phyloP scores from a whole-genome alignment of 2,888 invertebrate species.

The Luperina testacea region DNA sequence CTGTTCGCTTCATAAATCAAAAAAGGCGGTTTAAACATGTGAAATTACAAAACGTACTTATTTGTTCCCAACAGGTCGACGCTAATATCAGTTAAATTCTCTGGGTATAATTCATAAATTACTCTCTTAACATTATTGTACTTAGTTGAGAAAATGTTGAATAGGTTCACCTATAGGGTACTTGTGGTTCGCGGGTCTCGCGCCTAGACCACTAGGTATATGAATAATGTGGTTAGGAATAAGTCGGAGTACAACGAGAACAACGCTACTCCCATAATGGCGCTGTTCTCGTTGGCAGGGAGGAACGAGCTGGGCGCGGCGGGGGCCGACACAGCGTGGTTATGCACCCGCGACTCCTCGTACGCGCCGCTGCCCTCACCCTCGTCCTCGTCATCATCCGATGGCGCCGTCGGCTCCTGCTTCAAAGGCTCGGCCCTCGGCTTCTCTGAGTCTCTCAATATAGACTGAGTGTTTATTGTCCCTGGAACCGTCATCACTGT shows the following conservation, averaged over 20 bases:
- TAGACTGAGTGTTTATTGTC: constrained; percentile 57
- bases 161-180: constrained; percentile 46
- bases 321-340: constrained; percentile 80
- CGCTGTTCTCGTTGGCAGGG: constrained; percentile 81
- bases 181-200: constrained; percentile 36
- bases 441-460: constrained; percentile 60
- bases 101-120: constrained; percentile 69
- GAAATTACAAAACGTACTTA: constrained; percentile 69
- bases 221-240: constrained; percentile 54
- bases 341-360: constrained; percentile 76
- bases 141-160: constrained; percentile 58
- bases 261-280: constrained; percentile 40
- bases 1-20: constrained; percentile 44
- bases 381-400: constrained; percentile 87
- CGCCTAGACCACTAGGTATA: constrained; percentile 68
- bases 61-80: constrained; percentile 83
- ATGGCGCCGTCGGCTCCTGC: constrained; percentile 81
- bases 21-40: constrained; percentile 46
- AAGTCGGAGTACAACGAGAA: constrained; percentile 41
- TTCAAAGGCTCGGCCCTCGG: constrained; percentile 83
- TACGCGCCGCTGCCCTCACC: constrained; percentile 84
- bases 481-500: constrained; percentile 59
- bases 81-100: constrained; percentile 78
- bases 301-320: constrained; percentile 85
- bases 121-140: constrained; percentile 69